phyloP scores from a whole-genome alignment of 2,888 invertebrate genomes.

The Toxonevra muliebris region DNA sequence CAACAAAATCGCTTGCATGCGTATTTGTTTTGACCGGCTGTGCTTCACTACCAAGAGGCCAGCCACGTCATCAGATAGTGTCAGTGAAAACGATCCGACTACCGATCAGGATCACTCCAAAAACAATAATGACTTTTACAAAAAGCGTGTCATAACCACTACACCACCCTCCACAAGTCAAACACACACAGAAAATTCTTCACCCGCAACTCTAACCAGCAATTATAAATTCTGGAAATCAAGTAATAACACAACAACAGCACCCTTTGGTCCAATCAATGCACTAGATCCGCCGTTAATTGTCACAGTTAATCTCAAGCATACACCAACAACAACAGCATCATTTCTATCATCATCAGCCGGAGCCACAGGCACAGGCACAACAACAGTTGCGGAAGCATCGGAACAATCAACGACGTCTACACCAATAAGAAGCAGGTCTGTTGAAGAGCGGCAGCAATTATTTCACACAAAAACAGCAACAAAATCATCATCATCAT shows the following conservation, averaged over 20 bases:
- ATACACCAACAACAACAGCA: conserved; percentile 16
- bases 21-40: conserved; percentile 89
- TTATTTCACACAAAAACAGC: conserved; percentile 21
- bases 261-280: conserved; percentile 42
- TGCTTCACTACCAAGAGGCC: conserved; percentile 91
- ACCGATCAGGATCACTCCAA: conserved; percentile 41
- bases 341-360: conserved; percentile 29
- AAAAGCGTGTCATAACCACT: conserved; percentile 29
- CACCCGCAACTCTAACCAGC: conserved; percentile 14
- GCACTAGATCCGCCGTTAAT: conserved; percentile 43
- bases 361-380: conserved; percentile 25
- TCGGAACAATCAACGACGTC: conserved; percentile 12
- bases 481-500: conserved; percentile 20
- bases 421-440: conserved; percentile 1
- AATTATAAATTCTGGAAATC: no score
- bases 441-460: conserved; percentile 13
- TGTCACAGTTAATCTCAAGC: conserved; percentile 26
- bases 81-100: conserved; percentile 36
- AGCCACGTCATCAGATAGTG: conserved; percentile 64
- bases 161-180: conserved; percentile 26
- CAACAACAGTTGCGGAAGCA: conserved; percentile 16
- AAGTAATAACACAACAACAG: conserved; percentile 29
- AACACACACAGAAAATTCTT: conserved; percentile 24
- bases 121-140: conserved; percentile 25
- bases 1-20: conserved; percentile 79